These are phyloP conservation scores for Homarus americanus DNA, from an alignment of 1,140 invertebrate species.

Conservation along the genomic window DNA sequence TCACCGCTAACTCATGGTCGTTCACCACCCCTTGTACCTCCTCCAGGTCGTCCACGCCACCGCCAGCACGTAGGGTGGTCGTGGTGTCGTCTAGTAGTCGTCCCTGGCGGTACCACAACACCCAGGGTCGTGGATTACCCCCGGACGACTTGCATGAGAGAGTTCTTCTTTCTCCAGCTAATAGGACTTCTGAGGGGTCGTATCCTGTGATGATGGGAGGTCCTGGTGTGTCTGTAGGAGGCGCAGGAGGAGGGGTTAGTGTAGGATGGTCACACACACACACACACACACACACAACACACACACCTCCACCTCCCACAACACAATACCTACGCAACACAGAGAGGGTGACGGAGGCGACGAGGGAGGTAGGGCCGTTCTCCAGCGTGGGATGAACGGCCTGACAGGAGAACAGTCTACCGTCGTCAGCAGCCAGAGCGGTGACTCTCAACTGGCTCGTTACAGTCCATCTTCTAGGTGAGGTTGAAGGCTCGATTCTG, in stretches of 20 bases:
- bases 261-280: too few species aligned
- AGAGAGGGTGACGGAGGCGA: slow-evolving; percentile 33
- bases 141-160: slow-evolving; percentile 93
- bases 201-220: slow-evolving; percentile 95
- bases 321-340: slow-evolving; percentile 38
- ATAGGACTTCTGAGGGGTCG: slow-evolving; percentile 89
- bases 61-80: slow-evolving; percentile 19
- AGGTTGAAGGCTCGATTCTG: not conserved
- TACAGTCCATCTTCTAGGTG: slow-evolving; percentile 10
- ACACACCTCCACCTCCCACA: too few species aligned
- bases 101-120: slow-evolving; percentile 95
- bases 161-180: slow-evolving; percentile 92
- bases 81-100: slow-evolving; percentile 84
- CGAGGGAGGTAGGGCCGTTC: not conserved
- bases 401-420: not conserved
- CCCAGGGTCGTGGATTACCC: slow-evolving; percentile 95
- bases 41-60: not conserved
- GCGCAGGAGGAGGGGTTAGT: slow-evolving; percentile 18
- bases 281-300: too few species aligned
- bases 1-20: slow-evolving; percentile 20
- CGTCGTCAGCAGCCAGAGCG: slow-evolving; percentile 4
- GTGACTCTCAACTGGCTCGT: slow-evolving; percentile 16
- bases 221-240: slow-evolving; percentile 91
- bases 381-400: slow-evolving; percentile 23
- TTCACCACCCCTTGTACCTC: not conserved